Conservation (phyloP, 2,113 vertebrate genomes). For the Benitochromis conjunctus region DNA sequence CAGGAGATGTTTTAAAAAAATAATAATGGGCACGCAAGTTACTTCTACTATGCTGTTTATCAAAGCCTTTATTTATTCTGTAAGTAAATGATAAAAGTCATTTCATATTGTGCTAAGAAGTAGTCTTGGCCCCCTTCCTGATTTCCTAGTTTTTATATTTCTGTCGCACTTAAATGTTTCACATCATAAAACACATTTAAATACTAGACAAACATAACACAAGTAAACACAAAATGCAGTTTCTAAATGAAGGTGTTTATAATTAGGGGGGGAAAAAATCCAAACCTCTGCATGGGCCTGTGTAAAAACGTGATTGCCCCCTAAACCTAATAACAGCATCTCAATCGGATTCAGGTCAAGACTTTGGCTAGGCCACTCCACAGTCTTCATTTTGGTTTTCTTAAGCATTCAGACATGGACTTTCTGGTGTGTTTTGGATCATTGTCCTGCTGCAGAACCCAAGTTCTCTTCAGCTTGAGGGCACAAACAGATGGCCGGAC, state of each 20-base stretch:
- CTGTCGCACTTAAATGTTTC: not conserved
- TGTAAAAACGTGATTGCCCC: not conserved
- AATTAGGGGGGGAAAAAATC: fast-evolving
- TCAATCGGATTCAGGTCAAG: not conserved
- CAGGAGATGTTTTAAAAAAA: not conserved
- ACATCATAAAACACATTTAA: not conserved
- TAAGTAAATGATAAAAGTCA: not conserved
- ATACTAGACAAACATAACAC: not conserved
- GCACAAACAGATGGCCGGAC: not conserved
- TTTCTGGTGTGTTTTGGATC: not conserved
- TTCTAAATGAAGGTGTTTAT: not conserved
- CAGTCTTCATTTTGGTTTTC: not conserved
- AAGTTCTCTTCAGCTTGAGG: not conserved
- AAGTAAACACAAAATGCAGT: not conserved
- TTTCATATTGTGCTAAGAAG: not conserved
- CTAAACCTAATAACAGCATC: not conserved
- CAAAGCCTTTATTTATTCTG: not conserved
- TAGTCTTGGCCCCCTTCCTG: not conserved
- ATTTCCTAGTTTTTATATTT: not conserved
- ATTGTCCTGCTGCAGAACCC: not conserved
- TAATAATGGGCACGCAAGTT: not conserved
- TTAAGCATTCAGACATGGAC: not conserved
- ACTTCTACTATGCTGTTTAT: not conserved
- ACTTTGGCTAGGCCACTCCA: not conserved
- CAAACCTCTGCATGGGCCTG: not conserved